phyloP scores from a whole-genome alignment of 1,140 invertebrate genomes.

The Gonioctena quinquepunctata region DNA sequence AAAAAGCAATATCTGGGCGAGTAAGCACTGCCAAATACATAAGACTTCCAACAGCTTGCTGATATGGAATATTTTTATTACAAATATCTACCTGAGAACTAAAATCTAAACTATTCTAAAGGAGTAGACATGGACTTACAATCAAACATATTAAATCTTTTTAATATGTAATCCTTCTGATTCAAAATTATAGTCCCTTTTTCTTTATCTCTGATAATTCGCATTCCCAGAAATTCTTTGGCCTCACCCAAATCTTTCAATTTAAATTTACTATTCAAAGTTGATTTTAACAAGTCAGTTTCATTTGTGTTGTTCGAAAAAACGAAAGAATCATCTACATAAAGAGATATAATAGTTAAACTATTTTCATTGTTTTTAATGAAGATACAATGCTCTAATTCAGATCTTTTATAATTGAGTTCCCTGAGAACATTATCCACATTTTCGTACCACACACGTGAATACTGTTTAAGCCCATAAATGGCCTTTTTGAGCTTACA shows the following conservation, averaged over 20 bases:
- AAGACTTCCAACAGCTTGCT: too few relatives aligned
- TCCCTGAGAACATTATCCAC: slow-evolving; percentile 36
- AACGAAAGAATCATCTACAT: slow-evolving; percentile 52
- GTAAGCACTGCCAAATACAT: too few relatives aligned
- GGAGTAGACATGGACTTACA: slow-evolving; percentile 7
- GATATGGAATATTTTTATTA: slow-evolving; percentile 44
- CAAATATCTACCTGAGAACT: slow-evolving; percentile 26
- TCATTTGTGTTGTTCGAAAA: slow-evolving; percentile 41
- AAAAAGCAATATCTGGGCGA: slow-evolving; percentile 53
- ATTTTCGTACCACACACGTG: slow-evolving; percentile 35
- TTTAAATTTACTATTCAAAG: slow-evolving; percentile 28
- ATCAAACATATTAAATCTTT: slow-evolving; percentile 7
- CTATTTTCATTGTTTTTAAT: slow-evolving; percentile 29
- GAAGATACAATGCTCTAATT: slow-evolving; percentile 35
- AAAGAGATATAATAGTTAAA: too few relatives aligned
- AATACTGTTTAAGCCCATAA: slow-evolving; percentile 44
- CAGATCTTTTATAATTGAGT: slow-evolving; percentile 46
- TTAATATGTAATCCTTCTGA: slow-evolving; percentile 21
- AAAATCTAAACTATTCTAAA: slow-evolving; percentile 9
- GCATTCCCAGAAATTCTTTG: slow-evolving; percentile 37
- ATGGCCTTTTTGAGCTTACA: slow-evolving; percentile 46
- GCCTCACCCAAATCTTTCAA: slow-evolving; percentile 37
- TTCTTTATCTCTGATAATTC: slow-evolving; percentile 7
- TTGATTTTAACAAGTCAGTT: not conserved
- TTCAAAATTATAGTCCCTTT: slow-evolving; percentile 16